phyloP scores from a whole-genome alignment of 2,888 invertebrate genomes.

The Cerceris rybyensis region DNA sequence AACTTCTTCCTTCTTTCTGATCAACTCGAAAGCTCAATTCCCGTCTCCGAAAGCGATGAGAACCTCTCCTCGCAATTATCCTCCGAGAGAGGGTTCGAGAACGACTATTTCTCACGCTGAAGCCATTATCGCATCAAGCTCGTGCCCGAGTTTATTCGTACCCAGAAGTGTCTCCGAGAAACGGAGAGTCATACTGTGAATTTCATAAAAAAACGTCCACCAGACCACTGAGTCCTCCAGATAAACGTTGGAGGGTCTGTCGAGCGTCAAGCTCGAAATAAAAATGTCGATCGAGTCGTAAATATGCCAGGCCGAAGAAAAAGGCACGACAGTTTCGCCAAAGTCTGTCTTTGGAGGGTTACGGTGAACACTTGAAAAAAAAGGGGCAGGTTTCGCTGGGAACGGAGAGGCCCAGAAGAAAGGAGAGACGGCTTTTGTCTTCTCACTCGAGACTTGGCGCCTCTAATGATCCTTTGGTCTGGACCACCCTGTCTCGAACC shows the following conservation, averaged over 20 bases:
- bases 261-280: conserved; percentile 40
- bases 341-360: not conserved
- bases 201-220: conserved; percentile 19
- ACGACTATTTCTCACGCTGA: conserved; percentile 65
- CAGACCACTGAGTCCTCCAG: not conserved
- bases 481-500: conserved; percentile 56
- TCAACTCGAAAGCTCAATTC: not conserved
- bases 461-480: conserved; percentile 44
- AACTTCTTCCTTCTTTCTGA: no score
- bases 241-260: conserved; percentile 7
- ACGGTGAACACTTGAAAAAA: conserved; percentile 4
- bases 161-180: conserved; percentile 23
- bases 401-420: not conserved
- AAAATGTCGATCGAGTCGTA: conserved; percentile 49
- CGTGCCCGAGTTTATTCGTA: conserved; percentile 46
- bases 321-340: not conserved
- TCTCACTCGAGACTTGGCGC: conserved; percentile 40
- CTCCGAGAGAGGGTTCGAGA: conserved; percentile 14
- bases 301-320: conserved; percentile 18
- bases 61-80: not conserved
- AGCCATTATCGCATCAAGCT: conserved; percentile 58
- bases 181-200: conserved; percentile 22
- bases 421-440: conserved; percentile 50
- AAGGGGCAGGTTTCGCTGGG: not conserved
- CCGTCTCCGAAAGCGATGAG: not conserved